Evolutionary conservation across 2,797 vertebrate genomes (phyloP).

Genomic region (Platyrinchus mystaceus): DNA sequence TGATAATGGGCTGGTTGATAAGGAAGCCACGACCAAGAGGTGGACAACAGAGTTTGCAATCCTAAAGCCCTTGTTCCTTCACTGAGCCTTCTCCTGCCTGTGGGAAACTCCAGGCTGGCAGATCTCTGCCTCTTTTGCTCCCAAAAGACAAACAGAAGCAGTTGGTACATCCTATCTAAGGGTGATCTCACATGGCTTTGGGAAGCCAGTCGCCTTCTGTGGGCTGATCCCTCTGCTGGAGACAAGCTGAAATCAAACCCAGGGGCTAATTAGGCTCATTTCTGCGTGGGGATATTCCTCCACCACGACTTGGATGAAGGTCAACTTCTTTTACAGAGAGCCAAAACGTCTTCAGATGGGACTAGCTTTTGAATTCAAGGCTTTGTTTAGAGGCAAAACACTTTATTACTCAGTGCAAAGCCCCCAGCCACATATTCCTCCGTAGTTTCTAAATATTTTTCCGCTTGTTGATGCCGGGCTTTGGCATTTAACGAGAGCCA

Average conservation of each 20-base stretch:
- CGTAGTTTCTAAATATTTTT: background rate
- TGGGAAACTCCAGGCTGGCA: background rate
- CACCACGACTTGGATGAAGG: background rate
- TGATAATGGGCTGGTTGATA: background rate
- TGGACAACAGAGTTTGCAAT: background rate
- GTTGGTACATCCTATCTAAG: background rate
- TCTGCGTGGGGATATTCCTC: fast-evolving
- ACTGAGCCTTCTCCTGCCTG: fast-evolving
- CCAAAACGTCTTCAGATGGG: background rate
- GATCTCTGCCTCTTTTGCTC: no score
- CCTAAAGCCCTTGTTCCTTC: no score
- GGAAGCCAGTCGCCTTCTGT: background rate
- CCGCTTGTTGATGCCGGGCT: background rate
- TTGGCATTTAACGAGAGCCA: background rate
- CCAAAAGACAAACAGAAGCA: background rate
- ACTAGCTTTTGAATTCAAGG: background rate
- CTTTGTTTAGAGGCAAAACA: background rate
- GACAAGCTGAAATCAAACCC: background rate
- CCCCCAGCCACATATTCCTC: background rate
- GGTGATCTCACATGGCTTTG: background rate
- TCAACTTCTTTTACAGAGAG: background rate
- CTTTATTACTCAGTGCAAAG: background rate
- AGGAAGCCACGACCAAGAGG: background rate
- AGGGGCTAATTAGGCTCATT: fast-evolving
- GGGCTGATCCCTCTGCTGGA: background rate